A percentile compares a stretch with the other conserved stretches of the same genome.
These are phyloP conservation scores for Microdon myrmicae DNA, from an alignment of 2,888 invertebrate species.

Conservation along the genomic window DNA sequence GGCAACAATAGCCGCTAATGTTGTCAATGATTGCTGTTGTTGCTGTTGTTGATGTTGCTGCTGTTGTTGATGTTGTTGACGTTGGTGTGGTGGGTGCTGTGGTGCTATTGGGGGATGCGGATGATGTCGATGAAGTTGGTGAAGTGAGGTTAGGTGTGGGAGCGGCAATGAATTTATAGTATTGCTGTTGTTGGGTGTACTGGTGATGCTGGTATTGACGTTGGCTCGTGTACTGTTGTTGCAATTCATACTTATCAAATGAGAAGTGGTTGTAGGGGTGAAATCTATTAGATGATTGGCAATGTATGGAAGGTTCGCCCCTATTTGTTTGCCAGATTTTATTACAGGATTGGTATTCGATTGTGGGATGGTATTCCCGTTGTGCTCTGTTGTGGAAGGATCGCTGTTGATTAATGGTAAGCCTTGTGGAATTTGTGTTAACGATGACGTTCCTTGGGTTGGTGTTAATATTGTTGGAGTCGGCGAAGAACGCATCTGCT, in stretches of 20 bases:
- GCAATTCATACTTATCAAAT: constrained; percentile 13
- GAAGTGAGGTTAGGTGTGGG: constrained; percentile 54
- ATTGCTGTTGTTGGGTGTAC: constrained; percentile 9
- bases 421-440: constrained; percentile 6
- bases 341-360: constrained; percentile 5
- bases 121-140: constrained; percentile 56
- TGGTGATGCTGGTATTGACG: constrained; percentile 14
- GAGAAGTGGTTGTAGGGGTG: constrained; percentile 34
- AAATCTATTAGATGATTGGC: constrained; percentile 29
- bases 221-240: constrained; percentile 18
- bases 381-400: constrained; percentile 45
- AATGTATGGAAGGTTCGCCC: constrained; percentile 13
- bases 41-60: constrained; percentile 17
- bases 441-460: constrained; percentile 1
- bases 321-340: constrained; percentile 12
- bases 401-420: constrained; percentile 59
- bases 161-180: background rate
- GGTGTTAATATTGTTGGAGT: no score
- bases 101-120: constrained; percentile 64
- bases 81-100: constrained; percentile 30
- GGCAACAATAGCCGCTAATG: constrained; percentile 42
- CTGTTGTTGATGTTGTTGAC: constrained; percentile 10
- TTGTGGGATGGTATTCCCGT: constrained; percentile 66
- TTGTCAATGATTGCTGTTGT: constrained; percentile 44
- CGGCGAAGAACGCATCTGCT: constrained; percentile 12